Conservation (phyloP, 30 jellyfish, hydroid and myxozoan species). For the Cassiopea xamachana region DNA sequence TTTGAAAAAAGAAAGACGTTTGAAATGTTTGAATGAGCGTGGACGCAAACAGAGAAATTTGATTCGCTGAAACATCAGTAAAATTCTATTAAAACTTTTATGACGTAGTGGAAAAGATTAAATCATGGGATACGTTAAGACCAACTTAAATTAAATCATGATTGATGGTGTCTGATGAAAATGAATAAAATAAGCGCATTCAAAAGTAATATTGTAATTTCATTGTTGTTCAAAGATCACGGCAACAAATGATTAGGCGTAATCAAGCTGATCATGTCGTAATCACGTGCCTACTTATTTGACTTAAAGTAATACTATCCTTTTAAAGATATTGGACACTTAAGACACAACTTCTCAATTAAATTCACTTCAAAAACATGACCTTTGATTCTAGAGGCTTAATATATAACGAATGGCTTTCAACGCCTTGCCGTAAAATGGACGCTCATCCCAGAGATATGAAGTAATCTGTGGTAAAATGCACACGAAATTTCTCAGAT, state of each 20-base stretch:
- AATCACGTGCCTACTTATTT: neutral
- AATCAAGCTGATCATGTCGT: neutral
- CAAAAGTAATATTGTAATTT: neutral
- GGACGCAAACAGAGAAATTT: too few relatives aligned
- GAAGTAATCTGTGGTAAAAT: neutral
- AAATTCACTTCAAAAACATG: neutral
- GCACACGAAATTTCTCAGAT: neutral
- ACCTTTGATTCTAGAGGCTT: neutral
- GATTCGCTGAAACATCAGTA: too few relatives aligned
- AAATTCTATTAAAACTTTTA: too few relatives aligned
- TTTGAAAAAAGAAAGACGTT: too few relatives aligned
- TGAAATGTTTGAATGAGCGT: too few relatives aligned
- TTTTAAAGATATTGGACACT: neutral
- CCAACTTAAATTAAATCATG: neutral
- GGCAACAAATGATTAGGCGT: neutral
- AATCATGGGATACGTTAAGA: conserved; percentile 5
- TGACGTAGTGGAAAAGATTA: neutral
- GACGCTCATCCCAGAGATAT: neutral
- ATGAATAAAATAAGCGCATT: neutral
- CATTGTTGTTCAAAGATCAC: neutral
- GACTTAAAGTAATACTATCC: neutral
- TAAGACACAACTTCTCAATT: neutral
- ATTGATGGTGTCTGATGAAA: conserved; percentile 20
- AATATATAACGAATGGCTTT: neutral
- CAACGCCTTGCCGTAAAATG: neutral